These are phyloP conservation scores for Calliphora vomitoria DNA, from an alignment of 2,888 invertebrate species.

Conservation along the genomic window DNA sequence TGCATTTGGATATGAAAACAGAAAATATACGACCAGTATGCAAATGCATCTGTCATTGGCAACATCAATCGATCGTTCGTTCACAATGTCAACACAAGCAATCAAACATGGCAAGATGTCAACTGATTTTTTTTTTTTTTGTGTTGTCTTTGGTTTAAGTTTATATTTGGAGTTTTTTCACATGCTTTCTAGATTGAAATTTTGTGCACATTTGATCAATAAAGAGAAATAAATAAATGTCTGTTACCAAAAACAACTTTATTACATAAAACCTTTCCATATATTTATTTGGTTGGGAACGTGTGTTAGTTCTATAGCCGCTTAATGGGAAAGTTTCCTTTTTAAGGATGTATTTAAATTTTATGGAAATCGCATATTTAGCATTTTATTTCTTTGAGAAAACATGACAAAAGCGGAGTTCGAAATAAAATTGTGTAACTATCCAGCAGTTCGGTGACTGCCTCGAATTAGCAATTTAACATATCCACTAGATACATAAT, in stretches of 20 bases:
- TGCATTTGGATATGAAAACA: neutral
- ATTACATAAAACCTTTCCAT: constrained; percentile 37
- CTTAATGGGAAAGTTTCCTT: neutral
- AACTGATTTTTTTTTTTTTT: constrained; percentile 21
- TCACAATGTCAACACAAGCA: constrained; percentile 64
- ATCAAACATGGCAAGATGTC: constrained; percentile 62
- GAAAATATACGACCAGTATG: constrained; percentile 75
- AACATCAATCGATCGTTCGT: constrained; percentile 77
- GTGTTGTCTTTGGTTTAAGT: constrained; percentile 21
- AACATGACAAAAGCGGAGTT: no score
- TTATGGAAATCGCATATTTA: neutral
- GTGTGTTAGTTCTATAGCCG: neutral
- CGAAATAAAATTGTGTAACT: no score
- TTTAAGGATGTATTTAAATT: neutral
- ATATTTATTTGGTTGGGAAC: neutral
- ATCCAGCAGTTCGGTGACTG: no score
- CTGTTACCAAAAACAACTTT: constrained; percentile 54
- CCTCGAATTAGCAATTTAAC: no score
- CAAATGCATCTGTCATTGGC: constrained; percentile 80
- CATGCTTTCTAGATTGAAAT: constrained; percentile 65
- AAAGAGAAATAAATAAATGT: constrained; percentile 51
- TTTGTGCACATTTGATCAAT: constrained; percentile 55
- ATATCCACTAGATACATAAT: no score
- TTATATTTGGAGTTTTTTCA: constrained; percentile 36
- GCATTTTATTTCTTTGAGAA: no score